Evolutionary conservation across 2,888 invertebrate species (phyloP), one percentile per base, ranked within the genome.

Genomic region (Adelognathus sp.): DNA sequence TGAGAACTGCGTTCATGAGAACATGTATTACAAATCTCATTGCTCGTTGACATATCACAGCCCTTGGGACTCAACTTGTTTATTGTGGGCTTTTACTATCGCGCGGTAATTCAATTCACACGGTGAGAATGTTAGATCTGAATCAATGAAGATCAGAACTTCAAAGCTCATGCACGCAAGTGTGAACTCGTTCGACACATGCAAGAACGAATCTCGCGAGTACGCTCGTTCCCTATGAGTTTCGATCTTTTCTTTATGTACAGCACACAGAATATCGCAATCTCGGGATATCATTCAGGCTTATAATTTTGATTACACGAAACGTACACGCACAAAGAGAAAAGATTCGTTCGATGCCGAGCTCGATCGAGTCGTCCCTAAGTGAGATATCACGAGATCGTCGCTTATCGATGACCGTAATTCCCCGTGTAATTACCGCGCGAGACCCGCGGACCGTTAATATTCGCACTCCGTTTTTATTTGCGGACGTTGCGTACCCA

Each of bases 351-450:
- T 41, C n/a, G 67, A 44, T 27, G 52, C 61, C 31, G 58, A 21
- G 54, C 46, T 54, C 52, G 9, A 36, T 29, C 33, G 9, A 36
- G 60, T 71, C 46, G 67, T 75, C 71, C 71, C 44, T 71, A 67
- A 79, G 75, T 79, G 71, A 79, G 79, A 79, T 79, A 79, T 79
- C 79, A 76, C 71, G 67, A 31, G 66, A 56, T 72, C 44, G 33
- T 24, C 61, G 50, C 56, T 72, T 79, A 79, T 79, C 79, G 75
- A 79, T 76, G 56, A 75, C 67, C 79, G 67, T 79, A 79, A 79
- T 79, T 79, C 67, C 75, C 71, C 75, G 71, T 75, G 71, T 66
- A 79, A 79, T 79, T 76, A 76, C 36, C 9, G 56, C 54, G 46
- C 29, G 76, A 54, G 71, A 29, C 75, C 60, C 21, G 31, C 52